Evolutionary conservation across 2,797 vertebrate genomes (phyloP).

Genomic region (Bovichtus variegatus): DNA sequence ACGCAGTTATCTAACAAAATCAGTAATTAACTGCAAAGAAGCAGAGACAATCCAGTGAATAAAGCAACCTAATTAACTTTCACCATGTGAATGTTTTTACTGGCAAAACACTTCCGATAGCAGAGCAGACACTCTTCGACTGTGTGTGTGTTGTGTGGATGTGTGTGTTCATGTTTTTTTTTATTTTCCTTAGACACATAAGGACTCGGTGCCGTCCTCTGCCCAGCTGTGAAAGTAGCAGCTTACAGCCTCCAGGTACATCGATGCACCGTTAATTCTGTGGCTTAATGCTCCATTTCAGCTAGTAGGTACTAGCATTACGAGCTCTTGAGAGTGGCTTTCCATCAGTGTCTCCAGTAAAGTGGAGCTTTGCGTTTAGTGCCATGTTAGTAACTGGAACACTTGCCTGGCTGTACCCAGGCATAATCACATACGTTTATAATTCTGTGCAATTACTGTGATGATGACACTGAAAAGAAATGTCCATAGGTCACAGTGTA

Average conservation of each 20-base stretch:
- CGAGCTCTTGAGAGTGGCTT: constrained; percentile 28
- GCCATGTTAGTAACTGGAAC: constrained; percentile 9
- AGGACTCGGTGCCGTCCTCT: constrained; percentile 48
- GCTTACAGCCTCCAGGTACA: constrained; percentile 55
- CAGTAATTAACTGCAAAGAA: constrained; percentile 73
- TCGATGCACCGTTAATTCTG: constrained; percentile 49
- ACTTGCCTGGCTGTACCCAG: not conserved
- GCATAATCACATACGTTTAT: constrained; percentile 34
- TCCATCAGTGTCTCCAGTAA: constrained; percentile 32
- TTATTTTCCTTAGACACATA: constrained; percentile 52
- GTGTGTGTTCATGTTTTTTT: constrained; percentile 35
- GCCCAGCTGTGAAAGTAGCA: constrained; percentile 63
- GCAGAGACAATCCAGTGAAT: constrained; percentile 68
- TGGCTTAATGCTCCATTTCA: constrained; percentile 46
- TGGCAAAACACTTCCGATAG: constrained; percentile 52
- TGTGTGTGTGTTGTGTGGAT: constrained; percentile 1
- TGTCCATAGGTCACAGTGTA: constrained; percentile 13
- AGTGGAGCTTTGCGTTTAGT: constrained; percentile 32
- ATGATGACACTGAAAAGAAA: constrained; percentile 34
- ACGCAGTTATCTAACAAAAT: constrained; percentile 68
- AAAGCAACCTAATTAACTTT: constrained; percentile 74
- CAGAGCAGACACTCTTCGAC: constrained; percentile 19
- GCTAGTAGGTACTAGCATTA: constrained; percentile 18
- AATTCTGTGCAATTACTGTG: constrained; percentile 38
- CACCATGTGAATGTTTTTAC: constrained; percentile 53